phyloP scores from a whole-genome alignment of 2,113 vertebrate genomes.

The Esox niger region DNA sequence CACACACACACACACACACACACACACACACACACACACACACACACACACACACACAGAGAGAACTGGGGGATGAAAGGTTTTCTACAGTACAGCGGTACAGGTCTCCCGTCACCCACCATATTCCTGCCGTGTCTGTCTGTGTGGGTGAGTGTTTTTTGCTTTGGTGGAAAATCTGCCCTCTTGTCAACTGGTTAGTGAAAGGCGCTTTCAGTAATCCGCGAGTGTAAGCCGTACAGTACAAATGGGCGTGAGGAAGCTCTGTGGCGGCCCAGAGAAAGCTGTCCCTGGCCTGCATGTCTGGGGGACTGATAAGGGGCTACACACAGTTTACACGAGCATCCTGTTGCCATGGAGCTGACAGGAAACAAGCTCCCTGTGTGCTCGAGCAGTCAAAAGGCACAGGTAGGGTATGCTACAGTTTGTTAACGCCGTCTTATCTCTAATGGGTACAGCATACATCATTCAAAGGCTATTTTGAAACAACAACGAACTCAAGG shows the following conservation, averaged over 20 bases:
- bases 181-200: slow-evolving; percentile 54
- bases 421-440: no score
- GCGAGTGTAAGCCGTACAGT: slow-evolving; percentile 65
- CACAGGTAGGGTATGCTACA: no score
- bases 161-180: slow-evolving; percentile 56
- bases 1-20: background rate
- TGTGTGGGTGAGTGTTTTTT: slow-evolving; percentile 15
- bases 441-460: no score
- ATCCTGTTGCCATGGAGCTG: slow-evolving; percentile 15
- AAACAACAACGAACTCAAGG: no score
- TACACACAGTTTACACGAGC: slow-evolving; percentile 21
- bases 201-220: slow-evolving; percentile 76
- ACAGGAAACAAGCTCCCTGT: background rate
- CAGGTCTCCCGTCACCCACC: slow-evolving; percentile 33
- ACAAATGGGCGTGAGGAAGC: slow-evolving; percentile 66
- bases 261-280: slow-evolving; percentile 37
- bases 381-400: no score
- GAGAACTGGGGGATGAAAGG: slow-evolving; percentile 40
- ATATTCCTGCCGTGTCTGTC: slow-evolving; percentile 23
- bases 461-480: no score
- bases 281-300: slow-evolving; percentile 25
- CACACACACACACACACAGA: slow-evolving; percentile 10
- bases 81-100: slow-evolving; percentile 42
- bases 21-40: slow-evolving; percentile 6
- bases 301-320: slow-evolving; percentile 61